A percentile compares a stretch with the other conserved stretches of the same genome.
Conservation (phyloP, 2,113 vertebrate species). For the Excalfactoria chinensis region DNA sequence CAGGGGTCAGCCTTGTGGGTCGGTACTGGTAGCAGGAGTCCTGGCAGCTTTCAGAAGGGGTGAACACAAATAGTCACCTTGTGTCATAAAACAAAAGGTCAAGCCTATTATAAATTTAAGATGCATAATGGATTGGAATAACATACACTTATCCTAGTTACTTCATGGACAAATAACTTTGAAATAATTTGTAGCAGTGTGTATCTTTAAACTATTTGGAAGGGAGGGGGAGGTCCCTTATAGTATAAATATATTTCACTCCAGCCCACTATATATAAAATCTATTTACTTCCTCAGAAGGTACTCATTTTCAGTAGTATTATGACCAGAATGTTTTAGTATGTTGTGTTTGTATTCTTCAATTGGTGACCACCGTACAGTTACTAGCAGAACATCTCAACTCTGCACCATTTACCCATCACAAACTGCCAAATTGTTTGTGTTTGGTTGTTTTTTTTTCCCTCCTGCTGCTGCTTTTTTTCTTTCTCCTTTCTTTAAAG, state of each 20-base stretch:
- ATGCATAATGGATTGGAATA: constrained; percentile 21
- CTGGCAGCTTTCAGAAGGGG: constrained; percentile 41
- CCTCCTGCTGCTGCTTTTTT: not conserved
- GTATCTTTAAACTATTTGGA: constrained; percentile 38
- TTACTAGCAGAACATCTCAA: constrained; percentile 3
- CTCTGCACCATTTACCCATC: constrained; percentile 12
- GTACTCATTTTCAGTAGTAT: constrained; percentile 43
- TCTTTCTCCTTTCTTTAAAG: constrained; percentile 66
- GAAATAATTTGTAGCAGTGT: constrained; percentile 11
- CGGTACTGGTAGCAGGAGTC: not conserved
- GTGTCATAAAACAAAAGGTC: not conserved
- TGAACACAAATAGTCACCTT: constrained; percentile 30
- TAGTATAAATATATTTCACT: constrained; percentile 68
- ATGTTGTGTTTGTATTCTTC: constrained; percentile 11
- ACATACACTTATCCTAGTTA: not conserved
- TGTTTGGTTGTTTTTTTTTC: not conserved
- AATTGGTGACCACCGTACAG: not conserved
- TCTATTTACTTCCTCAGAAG: constrained; percentile 22
- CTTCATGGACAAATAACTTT: not conserved
- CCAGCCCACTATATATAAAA: constrained; percentile 63
- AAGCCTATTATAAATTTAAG: not conserved
- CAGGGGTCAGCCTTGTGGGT: not conserved
- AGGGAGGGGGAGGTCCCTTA: constrained; percentile 55
- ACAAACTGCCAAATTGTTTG: constrained; percentile 6
- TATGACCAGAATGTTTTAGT: constrained; percentile 63